Conservation (phyloP, 2,888 invertebrate genomes). For the Dryobota labecula region DNA sequence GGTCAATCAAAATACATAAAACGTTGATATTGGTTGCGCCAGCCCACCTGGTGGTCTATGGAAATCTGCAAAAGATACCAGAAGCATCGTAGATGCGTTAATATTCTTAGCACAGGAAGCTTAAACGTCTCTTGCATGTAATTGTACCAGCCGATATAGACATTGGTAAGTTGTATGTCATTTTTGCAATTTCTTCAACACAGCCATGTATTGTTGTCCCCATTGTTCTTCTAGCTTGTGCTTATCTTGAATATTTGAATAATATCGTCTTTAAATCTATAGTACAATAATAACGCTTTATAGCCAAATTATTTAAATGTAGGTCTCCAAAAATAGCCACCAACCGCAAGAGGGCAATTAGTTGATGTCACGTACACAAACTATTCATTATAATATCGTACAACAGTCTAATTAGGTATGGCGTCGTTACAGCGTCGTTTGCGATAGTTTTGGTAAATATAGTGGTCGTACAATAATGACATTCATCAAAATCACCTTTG, state of each 20-base stretch:
- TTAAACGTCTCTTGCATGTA: no score
- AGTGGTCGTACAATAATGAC: background rate
- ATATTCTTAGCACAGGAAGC: no score
- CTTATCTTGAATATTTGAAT: background rate
- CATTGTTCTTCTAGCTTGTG: background rate
- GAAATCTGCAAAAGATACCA: no score
- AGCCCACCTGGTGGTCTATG: no score
- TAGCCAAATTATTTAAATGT: conserved; percentile 43
- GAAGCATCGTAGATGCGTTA: no score
- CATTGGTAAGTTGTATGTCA: no score
- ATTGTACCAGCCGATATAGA: no score
- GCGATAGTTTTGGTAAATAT: conserved; percentile 20
- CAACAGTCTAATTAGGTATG: conserved; percentile 36
- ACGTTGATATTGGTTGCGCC: no score
- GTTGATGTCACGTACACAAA: conserved; percentile 47
- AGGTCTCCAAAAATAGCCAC: conserved; percentile 39
- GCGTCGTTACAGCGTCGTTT: conserved; percentile 37
- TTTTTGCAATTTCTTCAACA: no score
- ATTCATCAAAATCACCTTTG: background rate
- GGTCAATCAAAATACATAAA: no score
- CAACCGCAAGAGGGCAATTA: conserved; percentile 46
- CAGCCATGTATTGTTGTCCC: background rate
- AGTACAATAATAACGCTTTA: conserved; percentile 34
- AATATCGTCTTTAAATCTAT: conserved; percentile 34
- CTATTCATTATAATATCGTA: conserved; percentile 45